Percentiles rank a stretch among this genome's conserved stretches.
Evolutionary conservation across 2,797 vertebrate species (phyloP).

Genomic region (Sandelia bainsii): DNA sequence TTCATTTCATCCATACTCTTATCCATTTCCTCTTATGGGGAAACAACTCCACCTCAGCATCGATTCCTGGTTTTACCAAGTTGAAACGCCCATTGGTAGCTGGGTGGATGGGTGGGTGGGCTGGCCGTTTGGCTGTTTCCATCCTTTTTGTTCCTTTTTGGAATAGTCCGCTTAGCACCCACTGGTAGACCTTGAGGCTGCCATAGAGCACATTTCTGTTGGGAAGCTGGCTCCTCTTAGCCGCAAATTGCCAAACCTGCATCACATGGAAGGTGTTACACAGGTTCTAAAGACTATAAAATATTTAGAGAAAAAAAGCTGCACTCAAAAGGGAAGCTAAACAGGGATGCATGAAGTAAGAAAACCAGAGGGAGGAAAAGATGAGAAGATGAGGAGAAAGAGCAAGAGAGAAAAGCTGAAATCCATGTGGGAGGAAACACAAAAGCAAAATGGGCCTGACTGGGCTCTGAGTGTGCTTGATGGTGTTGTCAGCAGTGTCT

Average conservation of each 20-base stretch:
- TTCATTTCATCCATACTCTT: slow-evolving; percentile 79
- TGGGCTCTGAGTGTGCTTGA: slow-evolving; percentile 80
- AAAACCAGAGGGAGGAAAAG: slow-evolving; percentile 56
- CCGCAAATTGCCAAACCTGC: slow-evolving; percentile 96
- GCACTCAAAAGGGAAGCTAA: slow-evolving; percentile 62
- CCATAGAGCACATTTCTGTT: slow-evolving; percentile 91
- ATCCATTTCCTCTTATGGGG: slow-evolving; percentile 74
- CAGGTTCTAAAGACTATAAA: slow-evolving; percentile 85
- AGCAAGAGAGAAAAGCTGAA: slow-evolving; percentile 66
- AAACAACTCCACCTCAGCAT: slow-evolving; percentile 72
- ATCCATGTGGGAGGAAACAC: slow-evolving; percentile 68
- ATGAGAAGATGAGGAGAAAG: slow-evolving; percentile 57
- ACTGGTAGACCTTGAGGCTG: slow-evolving; percentile 73
- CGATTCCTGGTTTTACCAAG: slow-evolving; percentile 71
- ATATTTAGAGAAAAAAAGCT: slow-evolving; percentile 49
- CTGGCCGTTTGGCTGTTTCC: slow-evolving; percentile 57
- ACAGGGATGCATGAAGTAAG: slow-evolving; percentile 72
- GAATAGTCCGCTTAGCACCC: slow-evolving; percentile 72
- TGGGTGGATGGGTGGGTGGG: slow-evolving; percentile 46
- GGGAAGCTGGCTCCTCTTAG: slow-evolving; percentile 90
- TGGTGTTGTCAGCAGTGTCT: slow-evolving; percentile 84
- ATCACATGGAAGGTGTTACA: slow-evolving; percentile 95
- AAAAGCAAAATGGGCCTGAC: slow-evolving; percentile 73
- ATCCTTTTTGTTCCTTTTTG: slow-evolving; percentile 68
- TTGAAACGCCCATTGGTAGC: slow-evolving; percentile 57